A percentile compares a stretch with the other conserved stretches of the same genome.
Conservation (phyloP, 2,888 invertebrate genomes). For the Drosophila aldrichi region DNA sequence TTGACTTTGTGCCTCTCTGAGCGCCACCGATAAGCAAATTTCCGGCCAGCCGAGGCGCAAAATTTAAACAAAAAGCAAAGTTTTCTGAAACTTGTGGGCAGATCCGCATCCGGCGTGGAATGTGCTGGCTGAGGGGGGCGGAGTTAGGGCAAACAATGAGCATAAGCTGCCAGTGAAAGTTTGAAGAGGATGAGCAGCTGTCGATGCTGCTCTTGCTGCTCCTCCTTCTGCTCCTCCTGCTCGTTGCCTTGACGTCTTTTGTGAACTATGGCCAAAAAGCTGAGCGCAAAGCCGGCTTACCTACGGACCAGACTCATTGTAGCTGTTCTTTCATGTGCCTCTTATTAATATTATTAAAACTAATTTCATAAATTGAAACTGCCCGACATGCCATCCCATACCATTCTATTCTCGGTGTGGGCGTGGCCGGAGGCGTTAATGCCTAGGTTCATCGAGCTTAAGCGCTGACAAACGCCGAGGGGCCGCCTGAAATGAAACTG, state of each 20-base stretch:
- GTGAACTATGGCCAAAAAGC: slow-evolving; percentile 74
- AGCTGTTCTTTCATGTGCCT: slow-evolving; percentile 60
- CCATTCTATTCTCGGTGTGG: neutral
- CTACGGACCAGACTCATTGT: slow-evolving; percentile 39
- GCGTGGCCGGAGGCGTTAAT: slow-evolving; percentile 30
- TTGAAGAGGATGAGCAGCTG: neutral
- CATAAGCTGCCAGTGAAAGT: slow-evolving; percentile 63
- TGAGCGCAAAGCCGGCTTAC: slow-evolving; percentile 71
- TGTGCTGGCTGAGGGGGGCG: slow-evolving; percentile 36
- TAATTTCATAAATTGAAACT: slow-evolving; percentile 73
- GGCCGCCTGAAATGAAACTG: neutral
- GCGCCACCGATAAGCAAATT: slow-evolving; percentile 79
- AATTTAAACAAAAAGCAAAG: slow-evolving; percentile 78
- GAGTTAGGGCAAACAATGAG: slow-evolving; percentile 70
- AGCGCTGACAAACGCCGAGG: slow-evolving; percentile 9
- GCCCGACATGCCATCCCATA: slow-evolving; percentile 21
- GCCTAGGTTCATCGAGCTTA: slow-evolving; percentile 12
- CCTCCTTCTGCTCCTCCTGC: no score
- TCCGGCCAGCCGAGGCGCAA: slow-evolving; percentile 64
- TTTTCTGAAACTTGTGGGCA: slow-evolving; percentile 71
- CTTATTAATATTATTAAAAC: slow-evolving; percentile 78
- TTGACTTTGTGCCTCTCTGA: slow-evolving; percentile 72
- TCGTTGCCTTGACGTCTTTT: slow-evolving; percentile 74
- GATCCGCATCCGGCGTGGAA: slow-evolving; percentile 34
- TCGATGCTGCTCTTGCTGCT: neutral